Conservation (phyloP, 2,888 invertebrate genomes). For the Cactoblastis cactorum region DNA sequence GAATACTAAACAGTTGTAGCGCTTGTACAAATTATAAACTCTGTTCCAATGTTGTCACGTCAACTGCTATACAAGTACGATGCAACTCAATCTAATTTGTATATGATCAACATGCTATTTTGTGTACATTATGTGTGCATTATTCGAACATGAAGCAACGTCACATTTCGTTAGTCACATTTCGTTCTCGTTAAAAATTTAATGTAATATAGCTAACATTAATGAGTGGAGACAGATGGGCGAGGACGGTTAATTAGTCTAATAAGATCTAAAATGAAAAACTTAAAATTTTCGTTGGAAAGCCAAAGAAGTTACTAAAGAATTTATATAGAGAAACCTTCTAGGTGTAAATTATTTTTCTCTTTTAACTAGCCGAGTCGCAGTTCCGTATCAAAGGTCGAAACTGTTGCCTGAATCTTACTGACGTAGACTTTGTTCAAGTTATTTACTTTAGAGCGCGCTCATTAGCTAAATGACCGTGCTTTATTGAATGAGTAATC, state of each 20-base stretch:
- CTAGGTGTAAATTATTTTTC: slow-evolving; percentile 37
- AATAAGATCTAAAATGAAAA: not conserved
- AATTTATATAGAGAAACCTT: slow-evolving; percentile 25
- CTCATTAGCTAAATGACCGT: slow-evolving; percentile 74
- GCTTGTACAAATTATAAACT: slow-evolving; percentile 67
- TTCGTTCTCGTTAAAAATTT: too few relatives aligned
- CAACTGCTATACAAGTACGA: slow-evolving; percentile 20
- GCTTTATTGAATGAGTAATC: slow-evolving; percentile 63
- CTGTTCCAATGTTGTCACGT: slow-evolving; percentile 36
- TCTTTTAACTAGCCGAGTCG: slow-evolving; percentile 41
- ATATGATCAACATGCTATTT: not conserved
- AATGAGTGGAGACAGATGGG: too few relatives aligned
- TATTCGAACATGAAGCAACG: too few relatives aligned
- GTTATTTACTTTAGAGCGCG: slow-evolving; percentile 67
- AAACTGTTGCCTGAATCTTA: slow-evolving; percentile 49
- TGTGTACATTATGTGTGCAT: too few relatives aligned
- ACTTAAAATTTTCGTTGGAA: not conserved
- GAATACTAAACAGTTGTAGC: slow-evolving; percentile 58
- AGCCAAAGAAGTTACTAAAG: slow-evolving; percentile 14
- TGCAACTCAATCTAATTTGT: not conserved
- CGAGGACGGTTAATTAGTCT: slow-evolving; percentile 6
- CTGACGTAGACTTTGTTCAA: slow-evolving; percentile 65
- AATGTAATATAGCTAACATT: too few relatives aligned
- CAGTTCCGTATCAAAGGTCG: slow-evolving; percentile 54
- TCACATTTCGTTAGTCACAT: too few relatives aligned